Evolutionary conservation across 2,888 invertebrate species (phyloP).

Genomic region (Lithophane semibrunnea): DNA sequence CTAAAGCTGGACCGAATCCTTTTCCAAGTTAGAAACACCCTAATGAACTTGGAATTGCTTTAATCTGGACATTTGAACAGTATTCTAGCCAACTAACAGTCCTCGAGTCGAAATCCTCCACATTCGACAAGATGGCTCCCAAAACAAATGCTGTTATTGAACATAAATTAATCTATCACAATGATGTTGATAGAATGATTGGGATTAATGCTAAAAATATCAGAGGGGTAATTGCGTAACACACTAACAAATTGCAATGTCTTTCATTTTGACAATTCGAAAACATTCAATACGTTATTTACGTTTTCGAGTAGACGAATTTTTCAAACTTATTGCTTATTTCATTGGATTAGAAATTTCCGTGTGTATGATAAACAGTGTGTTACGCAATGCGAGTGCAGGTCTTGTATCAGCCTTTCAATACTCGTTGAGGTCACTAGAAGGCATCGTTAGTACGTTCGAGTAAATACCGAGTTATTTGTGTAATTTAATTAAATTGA

Average conservation of each 20-base stretch:
- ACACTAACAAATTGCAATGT: background rate
- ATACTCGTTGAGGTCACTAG: background rate
- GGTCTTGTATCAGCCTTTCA: background rate
- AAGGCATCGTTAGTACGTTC: background rate
- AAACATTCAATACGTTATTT: background rate
- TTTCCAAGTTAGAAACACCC: constrained; percentile 9
- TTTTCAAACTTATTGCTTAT: no score
- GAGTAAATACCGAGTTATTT: constrained; percentile 18
- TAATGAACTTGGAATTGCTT: background rate
- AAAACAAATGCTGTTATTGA: constrained; percentile 7
- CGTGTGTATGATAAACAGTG: background rate
- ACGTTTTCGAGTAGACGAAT: background rate
- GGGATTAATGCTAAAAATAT: background rate
- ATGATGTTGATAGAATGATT: background rate
- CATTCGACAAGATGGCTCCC: background rate
- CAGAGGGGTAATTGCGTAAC: background rate
- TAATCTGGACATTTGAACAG: constrained; percentile 15
- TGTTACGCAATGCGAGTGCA: background rate
- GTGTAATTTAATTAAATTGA: constrained; percentile 17
- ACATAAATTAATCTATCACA: background rate
- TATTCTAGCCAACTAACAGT: background rate
- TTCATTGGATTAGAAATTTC: background rate
- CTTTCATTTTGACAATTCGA: background rate
- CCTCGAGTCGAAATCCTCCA: background rate
- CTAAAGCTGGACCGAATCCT: background rate